These are phyloP conservation scores for Origma solitaria DNA, from an alignment of 2,113 vertebrate species.

Conservation along the genomic window DNA sequence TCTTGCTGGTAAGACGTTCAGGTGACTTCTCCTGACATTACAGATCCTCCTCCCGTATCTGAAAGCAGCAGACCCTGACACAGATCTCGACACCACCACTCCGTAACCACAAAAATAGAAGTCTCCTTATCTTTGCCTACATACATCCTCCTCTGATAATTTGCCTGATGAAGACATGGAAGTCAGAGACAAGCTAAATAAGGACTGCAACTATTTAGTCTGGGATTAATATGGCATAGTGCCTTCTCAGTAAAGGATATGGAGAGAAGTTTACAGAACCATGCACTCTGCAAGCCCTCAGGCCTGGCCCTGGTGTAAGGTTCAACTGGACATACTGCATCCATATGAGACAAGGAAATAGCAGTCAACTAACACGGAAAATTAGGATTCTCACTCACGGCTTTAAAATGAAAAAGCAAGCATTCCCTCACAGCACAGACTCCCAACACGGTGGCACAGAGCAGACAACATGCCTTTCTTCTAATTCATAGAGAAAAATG, in stretches of 20 bases:
- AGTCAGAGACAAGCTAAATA: neutral
- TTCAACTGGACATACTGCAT: neutral
- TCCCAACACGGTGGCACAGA: neutral
- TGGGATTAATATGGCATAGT: neutral
- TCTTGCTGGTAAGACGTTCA: neutral
- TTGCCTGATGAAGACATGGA: neutral
- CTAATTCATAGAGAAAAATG: neutral
- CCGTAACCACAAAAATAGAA: neutral
- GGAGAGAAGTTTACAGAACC: neutral
- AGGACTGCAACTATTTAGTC: neutral
- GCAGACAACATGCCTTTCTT: neutral
- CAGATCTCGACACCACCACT: accelerated
- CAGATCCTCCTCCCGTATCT: accelerated
- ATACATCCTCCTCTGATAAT: neutral
- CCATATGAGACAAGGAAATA: neutral
- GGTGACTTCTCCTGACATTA: neutral
- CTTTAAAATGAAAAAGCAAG: neutral
- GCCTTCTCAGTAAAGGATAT: neutral
- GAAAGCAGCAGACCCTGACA: neutral
- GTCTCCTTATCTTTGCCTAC: neutral
- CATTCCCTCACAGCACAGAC: neutral
- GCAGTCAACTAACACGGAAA: neutral
- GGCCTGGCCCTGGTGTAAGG: neutral
- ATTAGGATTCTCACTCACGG: neutral
- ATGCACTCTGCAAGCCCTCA: neutral